Conservation (phyloP, 2,888 invertebrate species). For the Tiliacea aurago region DNA sequence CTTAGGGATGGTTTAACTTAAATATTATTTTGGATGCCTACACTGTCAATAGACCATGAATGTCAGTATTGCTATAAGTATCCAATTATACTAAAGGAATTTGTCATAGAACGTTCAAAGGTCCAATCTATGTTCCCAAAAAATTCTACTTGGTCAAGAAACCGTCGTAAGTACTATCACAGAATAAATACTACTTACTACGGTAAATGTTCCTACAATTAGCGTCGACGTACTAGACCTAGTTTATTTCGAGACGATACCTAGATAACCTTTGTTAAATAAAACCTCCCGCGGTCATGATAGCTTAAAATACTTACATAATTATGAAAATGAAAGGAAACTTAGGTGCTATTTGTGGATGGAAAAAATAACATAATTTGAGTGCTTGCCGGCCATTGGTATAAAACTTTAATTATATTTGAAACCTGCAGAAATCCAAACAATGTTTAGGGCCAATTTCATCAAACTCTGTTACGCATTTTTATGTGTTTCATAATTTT, state of each 20-base stretch:
- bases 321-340: no score
- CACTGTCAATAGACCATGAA: background rate
- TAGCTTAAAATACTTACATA: no score
- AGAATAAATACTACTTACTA: background rate
- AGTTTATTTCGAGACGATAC: background rate
- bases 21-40: background rate
- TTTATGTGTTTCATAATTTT: no score
- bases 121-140: background rate
- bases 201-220: background rate
- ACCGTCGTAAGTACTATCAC: background rate
- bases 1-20: background rate
- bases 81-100: background rate
- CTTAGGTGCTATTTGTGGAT: no score
- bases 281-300: no score
- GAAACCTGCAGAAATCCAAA: no score
- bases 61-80: background rate
- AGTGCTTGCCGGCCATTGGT: no score
- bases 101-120: background rate
- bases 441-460: no score
- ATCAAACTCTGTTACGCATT: no score
- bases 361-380: no score
- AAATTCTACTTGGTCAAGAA: background rate
- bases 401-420: no score
- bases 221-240: background rate
- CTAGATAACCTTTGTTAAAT: no score